Evolutionary conservation across 2,888 invertebrate genomes (phyloP).

Genomic region (Brenthis daphne): DNA sequence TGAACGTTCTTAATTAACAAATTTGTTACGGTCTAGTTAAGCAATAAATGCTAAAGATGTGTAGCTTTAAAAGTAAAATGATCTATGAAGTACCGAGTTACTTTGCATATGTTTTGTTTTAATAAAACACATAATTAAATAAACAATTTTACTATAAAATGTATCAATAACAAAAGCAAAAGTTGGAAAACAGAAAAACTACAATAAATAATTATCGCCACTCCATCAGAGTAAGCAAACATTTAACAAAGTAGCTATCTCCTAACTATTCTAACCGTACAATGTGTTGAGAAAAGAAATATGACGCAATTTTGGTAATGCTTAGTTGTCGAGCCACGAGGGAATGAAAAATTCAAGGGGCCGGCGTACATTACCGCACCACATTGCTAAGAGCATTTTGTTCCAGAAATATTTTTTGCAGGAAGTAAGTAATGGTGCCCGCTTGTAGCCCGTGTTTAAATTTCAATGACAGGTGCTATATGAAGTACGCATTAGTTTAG

Average conservation of each 20-base stretch:
- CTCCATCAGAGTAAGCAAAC: slow-evolving; percentile 46
- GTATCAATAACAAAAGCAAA: background rate
- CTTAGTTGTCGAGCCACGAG: slow-evolving; percentile 79
- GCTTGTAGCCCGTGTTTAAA: slow-evolving; percentile 44
- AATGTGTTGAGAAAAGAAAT: slow-evolving; percentile 76
- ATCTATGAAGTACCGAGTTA: background rate
- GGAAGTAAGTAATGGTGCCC: slow-evolving; percentile 55
- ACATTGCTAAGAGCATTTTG: slow-evolving; percentile 75
- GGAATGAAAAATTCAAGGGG: slow-evolving; percentile 82
- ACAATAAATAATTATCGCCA: slow-evolving; percentile 48
- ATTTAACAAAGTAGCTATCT: slow-evolving; percentile 62
- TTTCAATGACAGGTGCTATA: slow-evolving; percentile 39
- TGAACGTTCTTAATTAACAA: no score
- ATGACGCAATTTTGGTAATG: slow-evolving; percentile 82
- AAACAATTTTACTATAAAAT: no score
- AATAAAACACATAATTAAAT: no score
- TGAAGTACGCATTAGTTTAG: background rate
- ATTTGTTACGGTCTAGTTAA: no score
- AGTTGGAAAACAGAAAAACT: slow-evolving; percentile 41
- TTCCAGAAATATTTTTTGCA: slow-evolving; percentile 68
- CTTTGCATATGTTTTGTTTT: background rate
- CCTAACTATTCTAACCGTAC: slow-evolving; percentile 68
- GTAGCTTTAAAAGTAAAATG: no score
- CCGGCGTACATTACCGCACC: slow-evolving; percentile 73
- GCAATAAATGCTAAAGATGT: no score